These are phyloP conservation scores for Scomber japonicus DNA, from an alignment of 2,113 vertebrate genomes.

Conservation along the genomic window DNA sequence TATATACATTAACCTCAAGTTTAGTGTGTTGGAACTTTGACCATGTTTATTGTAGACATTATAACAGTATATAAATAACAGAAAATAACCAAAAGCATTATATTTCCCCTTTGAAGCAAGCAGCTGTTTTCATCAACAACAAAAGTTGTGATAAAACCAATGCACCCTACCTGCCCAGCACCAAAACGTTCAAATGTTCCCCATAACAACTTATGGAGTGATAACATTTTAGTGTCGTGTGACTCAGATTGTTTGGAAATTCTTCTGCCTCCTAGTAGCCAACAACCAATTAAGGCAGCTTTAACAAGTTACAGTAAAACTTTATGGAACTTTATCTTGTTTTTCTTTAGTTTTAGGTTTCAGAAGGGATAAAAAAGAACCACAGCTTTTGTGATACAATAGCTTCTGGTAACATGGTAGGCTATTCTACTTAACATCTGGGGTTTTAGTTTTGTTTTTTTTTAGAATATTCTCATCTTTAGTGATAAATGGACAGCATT, in stretches of 20 bases:
- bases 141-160: not conserved
- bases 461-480: too few relatives aligned
- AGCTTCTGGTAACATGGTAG: not conserved
- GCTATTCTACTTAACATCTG: too few relatives aligned
- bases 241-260: not conserved
- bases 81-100: too few relatives aligned
- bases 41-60: too few relatives aligned
- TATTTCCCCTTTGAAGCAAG: too few relatives aligned
- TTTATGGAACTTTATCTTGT: not conserved
- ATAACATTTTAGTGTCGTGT: not conserved
- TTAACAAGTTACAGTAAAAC: not conserved
- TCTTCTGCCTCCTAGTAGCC: not conserved
- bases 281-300: not conserved
- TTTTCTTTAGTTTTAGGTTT: not conserved
- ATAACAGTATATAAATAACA: too few relatives aligned
- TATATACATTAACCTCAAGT: too few relatives aligned
- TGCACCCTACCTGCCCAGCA: not conserved
- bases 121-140: constrained; percentile 8
- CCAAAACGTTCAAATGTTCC: not conserved
- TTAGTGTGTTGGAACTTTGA: too few relatives aligned
- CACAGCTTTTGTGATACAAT: not conserved
- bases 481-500: too few relatives aligned
- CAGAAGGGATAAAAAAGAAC: not conserved
- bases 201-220: not conserved
- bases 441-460: too few relatives aligned